Base-by-base conservation (phyloP, 1,140 invertebrate species). In the Drosophila setifemur region DNA sequence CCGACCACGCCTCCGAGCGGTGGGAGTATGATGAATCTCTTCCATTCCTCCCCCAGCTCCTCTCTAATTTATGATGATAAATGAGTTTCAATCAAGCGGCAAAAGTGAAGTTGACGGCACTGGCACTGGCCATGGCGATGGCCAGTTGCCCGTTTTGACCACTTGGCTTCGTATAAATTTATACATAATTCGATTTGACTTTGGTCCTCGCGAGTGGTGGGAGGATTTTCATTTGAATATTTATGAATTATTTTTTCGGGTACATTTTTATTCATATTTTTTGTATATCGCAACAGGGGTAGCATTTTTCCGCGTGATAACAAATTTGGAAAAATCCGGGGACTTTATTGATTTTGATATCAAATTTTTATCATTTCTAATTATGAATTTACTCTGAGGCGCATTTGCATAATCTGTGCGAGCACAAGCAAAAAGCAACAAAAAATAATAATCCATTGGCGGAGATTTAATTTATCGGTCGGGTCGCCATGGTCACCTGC, bases 31-130 rank as follows among this genome's bases (percentile, higher is more conserved):
- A 83, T 83, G 78, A 83, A 83, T 83, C 79, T 83, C 54, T 67
- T 64, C 37, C 58, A 28, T 47, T 16, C 35, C 33, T n/a, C 42
- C 21, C 19, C 39, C 21, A 9, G 6, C 12, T 57, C 12, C 33
- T 16, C 33, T 45, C 67, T 86, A 86, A 86, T 86, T 88, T 88
- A 88, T 81, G 85, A 88, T 88, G 85, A 88, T 88, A 88, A 88
- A 88, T 88, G 85, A 88, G 85, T 88, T 85, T 85, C 85, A 88
- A 88, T 88, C 85, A 88, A 88, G 82, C 82, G 69, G 81, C 81
- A 76, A 72, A 78, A 83, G 74, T 85, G 74, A 85, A 83, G 73
- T 73, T 73, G 68, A 42, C 69, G 52, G 45, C 57, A n/a, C n/a
- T n/a, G n/a, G n/a, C n/a, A n/a, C n/a, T n/a, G n/a, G n/a, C n/a